Evolutionary conservation across 2,113 vertebrate species (phyloP).

Genomic region (Sciurus niger): DNA sequence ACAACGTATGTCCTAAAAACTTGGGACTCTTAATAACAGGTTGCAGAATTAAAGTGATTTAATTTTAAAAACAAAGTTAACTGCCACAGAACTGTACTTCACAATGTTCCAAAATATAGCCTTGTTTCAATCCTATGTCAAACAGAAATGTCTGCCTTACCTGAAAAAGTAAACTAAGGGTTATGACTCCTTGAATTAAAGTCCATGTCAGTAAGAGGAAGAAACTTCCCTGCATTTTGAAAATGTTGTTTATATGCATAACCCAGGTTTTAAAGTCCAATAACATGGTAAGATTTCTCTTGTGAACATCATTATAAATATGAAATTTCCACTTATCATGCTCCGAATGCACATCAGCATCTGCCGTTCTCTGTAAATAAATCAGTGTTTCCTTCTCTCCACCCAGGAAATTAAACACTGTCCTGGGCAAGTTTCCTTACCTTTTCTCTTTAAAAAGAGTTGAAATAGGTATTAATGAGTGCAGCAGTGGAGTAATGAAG

Average conservation of each 20-base stretch:
- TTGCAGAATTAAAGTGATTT: neutral
- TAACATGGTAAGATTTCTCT: constrained; percentile 9
- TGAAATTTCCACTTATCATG: constrained; percentile 33
- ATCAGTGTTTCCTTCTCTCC: constrained; percentile 57
- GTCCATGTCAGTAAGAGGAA: neutral
- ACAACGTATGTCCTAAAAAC: neutral
- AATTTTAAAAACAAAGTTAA: constrained; percentile 48
- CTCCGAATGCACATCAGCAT: constrained; percentile 21
- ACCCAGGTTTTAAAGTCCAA: constrained; percentile 16
- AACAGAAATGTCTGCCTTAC: neutral
- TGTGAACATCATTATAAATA: neutral
- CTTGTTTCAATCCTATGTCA: constrained; percentile 15
- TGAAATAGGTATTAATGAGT: constrained; percentile 55
- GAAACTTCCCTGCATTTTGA: constrained; percentile 29
- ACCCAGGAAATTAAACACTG: constrained; percentile 52
- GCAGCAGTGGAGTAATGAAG: neutral
- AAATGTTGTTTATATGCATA: constrained; percentile 42
- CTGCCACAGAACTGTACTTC: neutral
- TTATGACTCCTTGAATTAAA: constrained; percentile 36
- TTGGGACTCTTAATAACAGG: neutral
- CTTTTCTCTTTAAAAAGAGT: constrained; percentile 53
- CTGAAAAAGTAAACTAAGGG: neutral
- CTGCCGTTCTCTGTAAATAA: constrained; percentile 64
- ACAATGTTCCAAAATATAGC: neutral
- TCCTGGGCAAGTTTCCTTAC: constrained; percentile 63